Percentiles rank a stretch among this genome's conserved stretches.
Evolutionary conservation across 1,140 invertebrate species (phyloP).

Genomic region (Drosophila sproati): DNA sequence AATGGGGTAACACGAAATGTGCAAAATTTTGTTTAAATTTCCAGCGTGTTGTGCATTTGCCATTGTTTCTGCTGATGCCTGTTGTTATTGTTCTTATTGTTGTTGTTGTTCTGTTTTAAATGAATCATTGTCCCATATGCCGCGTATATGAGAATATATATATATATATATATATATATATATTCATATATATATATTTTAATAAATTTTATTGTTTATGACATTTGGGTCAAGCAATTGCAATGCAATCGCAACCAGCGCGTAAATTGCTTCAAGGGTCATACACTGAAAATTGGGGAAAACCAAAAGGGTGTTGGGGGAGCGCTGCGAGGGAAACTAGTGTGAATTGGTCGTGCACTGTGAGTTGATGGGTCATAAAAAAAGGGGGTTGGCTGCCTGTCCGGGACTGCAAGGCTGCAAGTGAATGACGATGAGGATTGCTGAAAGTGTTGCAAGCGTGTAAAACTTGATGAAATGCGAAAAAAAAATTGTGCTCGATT

Average conservation of each 20-base stretch:
- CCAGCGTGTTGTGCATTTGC: constrained; percentile 34
- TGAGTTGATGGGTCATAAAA: neutral
- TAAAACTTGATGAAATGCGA: too few relatives aligned
- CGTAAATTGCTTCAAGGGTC: constrained; percentile 45
- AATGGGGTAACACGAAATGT: constrained; percentile 67
- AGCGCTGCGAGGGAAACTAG: neutral
- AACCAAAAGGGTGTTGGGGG: neutral
- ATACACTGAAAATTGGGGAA: neutral
- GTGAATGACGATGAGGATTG: neutral
- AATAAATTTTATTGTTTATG: constrained; percentile 64
- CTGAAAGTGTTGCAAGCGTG: too few relatives aligned
- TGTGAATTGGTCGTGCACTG: constrained; percentile 43
- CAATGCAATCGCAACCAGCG: constrained; percentile 53
- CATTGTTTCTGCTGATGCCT: constrained; percentile 11
- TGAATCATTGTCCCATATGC: constrained; percentile 44
- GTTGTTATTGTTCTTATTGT: neutral
- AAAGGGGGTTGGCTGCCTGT: neutral
- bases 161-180: neutral
- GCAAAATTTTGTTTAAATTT: constrained; percentile 79
- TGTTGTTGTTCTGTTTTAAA: constrained; percentile 25
- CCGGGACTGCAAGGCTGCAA: neutral
- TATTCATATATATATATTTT: constrained; percentile 45
- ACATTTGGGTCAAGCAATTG: constrained; percentile 65
- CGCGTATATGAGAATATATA: constrained; percentile 10
- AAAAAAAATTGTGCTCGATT: too few relatives aligned